These are phyloP conservation scores for Helicoverpa assulta DNA, from an alignment of 2,888 invertebrate genomes.

Conservation along the genomic window DNA sequence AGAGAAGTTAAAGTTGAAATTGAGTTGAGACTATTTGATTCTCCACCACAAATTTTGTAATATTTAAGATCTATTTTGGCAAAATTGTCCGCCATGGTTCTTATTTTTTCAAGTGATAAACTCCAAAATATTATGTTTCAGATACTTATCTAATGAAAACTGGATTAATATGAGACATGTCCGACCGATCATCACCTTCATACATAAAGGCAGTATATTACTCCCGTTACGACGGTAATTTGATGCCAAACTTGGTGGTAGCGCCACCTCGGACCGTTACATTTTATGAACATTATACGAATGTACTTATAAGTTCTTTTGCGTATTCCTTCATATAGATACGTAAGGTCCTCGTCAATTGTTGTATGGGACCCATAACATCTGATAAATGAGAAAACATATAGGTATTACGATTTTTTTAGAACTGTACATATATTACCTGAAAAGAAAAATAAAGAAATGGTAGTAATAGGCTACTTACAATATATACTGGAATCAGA, in stretches of 20 bases:
- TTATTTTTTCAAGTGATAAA: too few relatives aligned
- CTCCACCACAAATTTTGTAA: too few relatives aligned
- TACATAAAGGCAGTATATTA: conserved; percentile 20
- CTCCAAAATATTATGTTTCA: too few relatives aligned
- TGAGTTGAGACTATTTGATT: not conserved
- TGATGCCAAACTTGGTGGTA: conserved; percentile 48
- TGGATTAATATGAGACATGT: not conserved
- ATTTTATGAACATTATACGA: conserved; percentile 47
- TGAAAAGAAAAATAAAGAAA: too few relatives aligned
- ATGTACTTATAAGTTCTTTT: conserved; percentile 25
- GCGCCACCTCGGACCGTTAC: conserved; percentile 46
- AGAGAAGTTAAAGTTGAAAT: not conserved
- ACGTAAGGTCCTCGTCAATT: not conserved
- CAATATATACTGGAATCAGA: too few relatives aligned
- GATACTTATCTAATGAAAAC: not conserved
- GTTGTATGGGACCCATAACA: not conserved
- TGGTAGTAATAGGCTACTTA: not conserved
- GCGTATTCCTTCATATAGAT: conserved; percentile 6
- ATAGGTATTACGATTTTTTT: not conserved
- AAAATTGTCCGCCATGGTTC: too few relatives aligned
- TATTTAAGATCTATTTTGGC: too few relatives aligned
- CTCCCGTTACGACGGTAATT: conserved; percentile 49
- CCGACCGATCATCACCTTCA: not conserved
- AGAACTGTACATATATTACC: too few relatives aligned
- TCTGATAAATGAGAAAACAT: not conserved